Percentiles rank a stretch among this genome's conserved stretches.
Evolutionary conservation across 2,113 vertebrate genomes (phyloP).

Genomic region (Anas platyrhynchos): DNA sequence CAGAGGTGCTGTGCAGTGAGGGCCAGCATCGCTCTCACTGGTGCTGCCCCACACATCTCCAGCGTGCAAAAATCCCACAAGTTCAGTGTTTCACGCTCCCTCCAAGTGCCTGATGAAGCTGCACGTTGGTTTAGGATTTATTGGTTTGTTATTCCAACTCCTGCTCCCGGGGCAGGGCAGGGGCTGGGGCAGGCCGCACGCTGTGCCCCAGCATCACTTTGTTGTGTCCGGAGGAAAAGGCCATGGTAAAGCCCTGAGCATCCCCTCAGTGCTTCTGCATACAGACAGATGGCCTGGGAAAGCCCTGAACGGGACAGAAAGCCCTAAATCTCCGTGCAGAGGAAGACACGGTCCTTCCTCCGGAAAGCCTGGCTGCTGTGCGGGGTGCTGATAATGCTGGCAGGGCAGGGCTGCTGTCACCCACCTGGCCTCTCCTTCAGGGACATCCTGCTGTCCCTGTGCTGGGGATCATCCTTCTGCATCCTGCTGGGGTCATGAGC

Average conservation of each 20-base stretch:
- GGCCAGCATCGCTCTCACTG: no score
- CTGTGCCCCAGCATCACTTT: no score
- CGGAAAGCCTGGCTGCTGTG: not conserved
- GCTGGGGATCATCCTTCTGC: accelerated
- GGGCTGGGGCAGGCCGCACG: not conserved
- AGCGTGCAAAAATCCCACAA: accelerated
- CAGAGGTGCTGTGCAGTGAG: no score
- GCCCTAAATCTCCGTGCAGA: not conserved
- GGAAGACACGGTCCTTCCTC: constrained; percentile 27
- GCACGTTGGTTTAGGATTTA: not conserved
- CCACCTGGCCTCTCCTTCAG: not conserved
- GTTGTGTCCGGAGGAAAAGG: not conserved
- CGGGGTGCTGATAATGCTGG: not conserved
- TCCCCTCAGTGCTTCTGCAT: not conserved
- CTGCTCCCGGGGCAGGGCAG: accelerated
- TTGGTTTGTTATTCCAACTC: not conserved
- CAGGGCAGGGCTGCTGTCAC: not conserved
- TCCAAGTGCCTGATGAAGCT: accelerated
- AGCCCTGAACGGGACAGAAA: constrained; percentile 10
- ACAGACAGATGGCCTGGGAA: not conserved
- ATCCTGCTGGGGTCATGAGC: not conserved
- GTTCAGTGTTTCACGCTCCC: accelerated
- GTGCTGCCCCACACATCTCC: not conserved
- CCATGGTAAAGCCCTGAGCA: accelerated
- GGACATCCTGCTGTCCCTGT: accelerated